Evolutionary conservation across 2,113 vertebrate species (phyloP).

Genomic region (Cepphus grylle): DNA sequence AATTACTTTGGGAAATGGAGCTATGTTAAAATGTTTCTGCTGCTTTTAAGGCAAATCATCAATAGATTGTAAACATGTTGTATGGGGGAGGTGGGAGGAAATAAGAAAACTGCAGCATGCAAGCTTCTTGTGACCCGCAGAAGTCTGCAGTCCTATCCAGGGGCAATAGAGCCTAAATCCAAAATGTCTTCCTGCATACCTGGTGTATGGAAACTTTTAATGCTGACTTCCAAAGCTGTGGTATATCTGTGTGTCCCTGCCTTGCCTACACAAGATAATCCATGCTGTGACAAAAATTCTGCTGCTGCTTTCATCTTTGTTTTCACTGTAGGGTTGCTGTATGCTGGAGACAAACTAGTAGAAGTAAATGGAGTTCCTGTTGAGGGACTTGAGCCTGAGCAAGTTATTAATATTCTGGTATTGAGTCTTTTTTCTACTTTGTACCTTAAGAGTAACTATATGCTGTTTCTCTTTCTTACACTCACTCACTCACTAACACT

Average conservation of each 20-base stretch:
- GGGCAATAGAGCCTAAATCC: neutral
- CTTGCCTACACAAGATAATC: neutral
- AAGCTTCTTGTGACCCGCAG: neutral
- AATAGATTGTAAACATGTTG: neutral
- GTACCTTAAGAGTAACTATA: neutral
- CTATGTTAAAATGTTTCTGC: neutral
- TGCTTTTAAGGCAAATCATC: neutral
- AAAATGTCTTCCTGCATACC: neutral
- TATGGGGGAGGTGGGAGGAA: neutral
- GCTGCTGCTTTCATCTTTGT: neutral
- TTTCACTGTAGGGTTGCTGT: slow-evolving; percentile 81
- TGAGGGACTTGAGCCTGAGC: slow-evolving; percentile 91
- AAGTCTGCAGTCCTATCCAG: neutral
- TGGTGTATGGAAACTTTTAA: neutral
- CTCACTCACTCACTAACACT: neutral
- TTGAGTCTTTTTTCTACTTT: neutral
- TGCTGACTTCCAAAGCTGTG: neutral
- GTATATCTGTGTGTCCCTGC: neutral
- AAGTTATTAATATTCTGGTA: slow-evolving; percentile 95
- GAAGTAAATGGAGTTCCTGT: slow-evolving; percentile 93
- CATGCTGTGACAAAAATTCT: neutral
- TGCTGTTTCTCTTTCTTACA: neutral
- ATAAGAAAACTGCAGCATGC: neutral
- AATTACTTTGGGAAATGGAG: neutral
- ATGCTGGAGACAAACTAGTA: slow-evolving; percentile 91